Conservation (phyloP, 2,113 vertebrate genomes). For the Bettongia penicillata region DNA sequence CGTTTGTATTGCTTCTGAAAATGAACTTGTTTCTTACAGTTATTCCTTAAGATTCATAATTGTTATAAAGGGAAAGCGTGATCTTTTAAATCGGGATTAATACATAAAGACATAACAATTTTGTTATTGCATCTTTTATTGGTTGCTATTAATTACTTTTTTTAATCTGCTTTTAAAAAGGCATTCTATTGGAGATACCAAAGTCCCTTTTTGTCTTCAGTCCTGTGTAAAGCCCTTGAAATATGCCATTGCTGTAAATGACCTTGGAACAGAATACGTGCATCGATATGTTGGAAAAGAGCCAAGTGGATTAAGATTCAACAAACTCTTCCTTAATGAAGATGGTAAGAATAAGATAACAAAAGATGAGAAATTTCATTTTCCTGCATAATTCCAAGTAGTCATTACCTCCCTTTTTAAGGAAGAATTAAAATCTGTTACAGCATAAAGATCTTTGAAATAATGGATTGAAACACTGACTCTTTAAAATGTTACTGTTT, state of each 20-base stretch:
- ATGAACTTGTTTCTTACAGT: slow-evolving; percentile 1
- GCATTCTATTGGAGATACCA: slow-evolving; percentile 97
- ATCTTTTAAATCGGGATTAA: slow-evolving; percentile 39
- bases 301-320: slow-evolving; percentile 97
- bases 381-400: slow-evolving; percentile 40
- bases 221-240: slow-evolving; percentile 98
- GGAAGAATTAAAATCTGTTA: not conserved
- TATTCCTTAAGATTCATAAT: slow-evolving; percentile 40
- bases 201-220: slow-evolving; percentile 98
- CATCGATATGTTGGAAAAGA: slow-evolving; percentile 99
- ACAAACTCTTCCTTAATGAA: slow-evolving; percentile 98
- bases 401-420: not conserved
- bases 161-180: slow-evolving; percentile 79
- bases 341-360: slow-evolving; percentile 89
- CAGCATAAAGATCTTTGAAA: not conserved
- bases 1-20: not conserved
- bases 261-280: slow-evolving; percentile 97
- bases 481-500: not conserved
- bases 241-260: slow-evolving; percentile 96
- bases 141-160: slow-evolving; percentile 48
- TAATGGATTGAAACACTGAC: not conserved
- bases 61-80: slow-evolving; percentile 23
- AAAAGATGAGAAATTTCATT: slow-evolving; percentile 44
- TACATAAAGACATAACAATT: slow-evolving; percentile 11
- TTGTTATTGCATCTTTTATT: slow-evolving; percentile 1